Base-by-base conservation (phyloP, 2,113 vertebrate species). In the Madoqua kirkii region DNA sequence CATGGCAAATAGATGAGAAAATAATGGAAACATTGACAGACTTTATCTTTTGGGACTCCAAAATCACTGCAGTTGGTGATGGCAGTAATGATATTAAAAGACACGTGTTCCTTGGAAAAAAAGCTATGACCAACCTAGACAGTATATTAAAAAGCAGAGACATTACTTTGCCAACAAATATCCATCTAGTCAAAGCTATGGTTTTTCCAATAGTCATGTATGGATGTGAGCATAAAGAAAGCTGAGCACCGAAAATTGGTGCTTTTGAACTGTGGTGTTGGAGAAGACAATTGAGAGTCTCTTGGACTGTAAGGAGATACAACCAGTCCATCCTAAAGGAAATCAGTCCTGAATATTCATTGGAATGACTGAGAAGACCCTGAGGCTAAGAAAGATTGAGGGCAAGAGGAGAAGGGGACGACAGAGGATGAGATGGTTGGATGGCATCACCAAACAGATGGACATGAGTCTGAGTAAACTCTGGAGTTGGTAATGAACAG, bases 381-480 rank as follows among this genome's bases (percentile, higher is more conserved):
- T 40, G 67, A 67, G 10, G n/a, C 10, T 71, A 21, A 10, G 67
- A 40, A 12, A 12, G n/a, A 71, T 12, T 40, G n/a, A 12, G 17
- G 19, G 10, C 0, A 0, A 3, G n/a, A 36, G n/a, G 64, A 23
- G 19, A 40, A 71, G 19, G n/a, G 10, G n/a, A 40, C 0, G 0
- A 71, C n/a, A 71, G 19, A 40, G n/a, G n/a, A 23, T 71, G 19
- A 71, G 67, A 40, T 6, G 10, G 9, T 3, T 71, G 9, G 17
- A 40, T 71, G n/a, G 19, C 67, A 23, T 71, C 67, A 71, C n/a
- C 19, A 12, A 23, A 1, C 12, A 12, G 5, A 71, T 13, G 10
- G 10, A 71, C 0, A 12, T 71, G 10, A 40, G 10, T 71, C n/a
- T 40, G n/a, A 40, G 10, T 71, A 23, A 40, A 12, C n/a, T 40